Base-by-base conservation (phyloP, 2,888 invertebrate species). In the Ochlodes sylvanus region DNA sequence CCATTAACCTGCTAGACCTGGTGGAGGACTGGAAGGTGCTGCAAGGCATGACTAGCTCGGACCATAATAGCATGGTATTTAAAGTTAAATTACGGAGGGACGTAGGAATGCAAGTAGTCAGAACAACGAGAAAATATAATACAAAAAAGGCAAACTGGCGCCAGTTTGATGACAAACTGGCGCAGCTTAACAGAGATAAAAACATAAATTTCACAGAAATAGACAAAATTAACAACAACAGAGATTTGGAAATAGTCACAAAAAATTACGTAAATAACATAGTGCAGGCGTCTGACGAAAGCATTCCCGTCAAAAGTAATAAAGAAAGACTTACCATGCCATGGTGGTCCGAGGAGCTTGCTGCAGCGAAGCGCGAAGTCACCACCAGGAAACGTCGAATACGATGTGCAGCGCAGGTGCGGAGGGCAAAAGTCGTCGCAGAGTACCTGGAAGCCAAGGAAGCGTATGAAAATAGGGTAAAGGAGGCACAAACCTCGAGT, bases 111-210 rank as follows among this genome's bases (percentile, higher is more conserved):
- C 9, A 50, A 2, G 19, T 50, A 9, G 1, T 6, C 2, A 50
- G 50, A 50, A 50, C 9, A 1, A 50, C 19, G 1, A 50, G 50
- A 50, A 19, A 7, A 19, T 50, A 10, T 10, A 19, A 50, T 10
- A 50, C 50, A 10, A 19, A 50, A 19, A 50, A 12, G 14, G 56
- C 50, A 65, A 32, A 44, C 64, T 52, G 56, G 12, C 27, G 27
- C 27, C 54, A 32, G 9, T 47, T 47, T 47, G 44, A 15, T 47
- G 7, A 15, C 44, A 47, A 47, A 47, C 44, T 47, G 44, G 17
- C 15, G 15, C 44, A 47, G 44, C 17, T 47, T 15, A 15, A 47
- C 5, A 15, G 6, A n/a, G 15, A 4, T 4, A 4, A 7, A 6
- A 47, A 47, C 7, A 42, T 47, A 7, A 47, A 47, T 10, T 4